Evolutionary conservation across 1,140 invertebrate genomes (phyloP), one percentile per base, ranked within the genome.

Genomic region (Phortica variegata): DNA sequence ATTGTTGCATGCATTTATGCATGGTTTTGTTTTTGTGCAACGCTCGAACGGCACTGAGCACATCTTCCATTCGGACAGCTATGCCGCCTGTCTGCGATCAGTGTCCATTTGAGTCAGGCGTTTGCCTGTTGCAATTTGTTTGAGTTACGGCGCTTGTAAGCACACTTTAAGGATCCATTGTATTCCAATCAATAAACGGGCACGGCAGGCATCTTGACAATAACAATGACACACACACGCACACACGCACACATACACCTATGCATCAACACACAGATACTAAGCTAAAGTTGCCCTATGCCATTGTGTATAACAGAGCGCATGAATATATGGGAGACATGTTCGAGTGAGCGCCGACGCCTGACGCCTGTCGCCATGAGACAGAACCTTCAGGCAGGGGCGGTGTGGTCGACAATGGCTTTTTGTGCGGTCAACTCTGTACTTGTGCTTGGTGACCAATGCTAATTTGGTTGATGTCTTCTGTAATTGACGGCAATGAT

Each of bases 91-190:
- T 61, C 59, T 47, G 45, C 46, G 17, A 8, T 38, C 36, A 16
- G 6, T 16, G 36, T 38, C 36, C 36, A 38, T 38, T 38, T 38
- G 38, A 43, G 33, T 36, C 55, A 68, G 60, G 54, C 68, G 60
- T 65, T 57, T 73, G 56, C 61, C 55, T 55, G 58, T 58, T 60
- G 65, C 72, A 75, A 75, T 75, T 75, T 74, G 65, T 75, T 74
- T 74, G 68, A 75, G 72, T 74, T 75, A 75, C 71, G 72, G 72
- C 72, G 72, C 72, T 75, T 72, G 71, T 70, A 70, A 72, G 70
- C 68, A 74, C 72, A 75, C 72, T 75, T 75, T 75, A 74, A 75
- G 72, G 65, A 63, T 70, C 72, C 71, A 74, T 75, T 74, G 72
- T 74, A 72, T 72, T 72, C 68, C 68, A 70, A 70, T 70, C 65